phyloP scores from a whole-genome alignment of 2,113 vertebrate species.

The Hyperopisus bebe region DNA sequence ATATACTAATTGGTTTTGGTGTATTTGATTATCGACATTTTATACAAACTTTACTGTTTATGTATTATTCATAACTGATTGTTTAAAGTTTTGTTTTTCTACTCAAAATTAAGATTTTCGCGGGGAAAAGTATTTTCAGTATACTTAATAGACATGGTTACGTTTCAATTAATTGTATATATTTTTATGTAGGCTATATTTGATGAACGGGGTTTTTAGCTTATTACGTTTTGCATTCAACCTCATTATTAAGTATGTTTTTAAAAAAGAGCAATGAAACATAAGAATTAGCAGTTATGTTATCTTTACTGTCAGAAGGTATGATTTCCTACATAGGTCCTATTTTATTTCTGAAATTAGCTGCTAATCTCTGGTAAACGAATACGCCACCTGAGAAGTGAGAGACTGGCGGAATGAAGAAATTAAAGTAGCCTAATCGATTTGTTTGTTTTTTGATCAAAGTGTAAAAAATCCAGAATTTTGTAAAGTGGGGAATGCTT shows the following conservation, averaged over 20 bases:
- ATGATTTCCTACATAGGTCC: neutral
- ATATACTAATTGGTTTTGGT: neutral
- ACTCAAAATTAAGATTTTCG: neutral
- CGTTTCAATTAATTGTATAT: neutral
- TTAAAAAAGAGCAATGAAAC: neutral
- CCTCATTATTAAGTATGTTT: neutral
- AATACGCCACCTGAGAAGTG: neutral
- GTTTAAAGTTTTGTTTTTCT: neutral
- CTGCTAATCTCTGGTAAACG: neutral
- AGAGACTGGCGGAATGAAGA: neutral
- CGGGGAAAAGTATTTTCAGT: neutral
- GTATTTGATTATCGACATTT: neutral
- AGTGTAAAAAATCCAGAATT: neutral
- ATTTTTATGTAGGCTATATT: neutral
- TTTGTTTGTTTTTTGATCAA: neutral
- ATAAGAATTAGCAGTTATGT: neutral
- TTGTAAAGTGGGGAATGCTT: slow-evolving; percentile 11
- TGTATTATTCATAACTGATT: neutral
- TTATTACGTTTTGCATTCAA: neutral
- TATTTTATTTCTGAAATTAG: neutral
- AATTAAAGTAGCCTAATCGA: neutral
- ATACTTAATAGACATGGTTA: neutral
- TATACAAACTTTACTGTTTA: neutral
- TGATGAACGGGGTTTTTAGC: neutral
- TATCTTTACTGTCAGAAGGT: neutral